phyloP scores from a whole-genome alignment of 1,140 invertebrate species.

The Ruditapes philippinarum region DNA sequence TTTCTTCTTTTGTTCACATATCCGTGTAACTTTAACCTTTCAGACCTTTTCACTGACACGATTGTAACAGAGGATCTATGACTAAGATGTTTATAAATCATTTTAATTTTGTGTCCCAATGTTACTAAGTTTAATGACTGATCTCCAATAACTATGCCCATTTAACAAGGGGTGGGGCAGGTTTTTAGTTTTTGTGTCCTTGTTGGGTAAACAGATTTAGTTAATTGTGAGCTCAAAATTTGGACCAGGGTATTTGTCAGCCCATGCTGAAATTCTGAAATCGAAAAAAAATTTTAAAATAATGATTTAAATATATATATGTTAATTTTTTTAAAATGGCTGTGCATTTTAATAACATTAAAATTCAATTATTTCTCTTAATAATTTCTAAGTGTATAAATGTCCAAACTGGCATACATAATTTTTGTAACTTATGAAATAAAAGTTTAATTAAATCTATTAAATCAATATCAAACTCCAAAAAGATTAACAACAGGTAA shows the following conservation, averaged over 20 bases:
- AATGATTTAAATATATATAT: too few relatives aligned
- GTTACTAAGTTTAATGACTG: not conserved
- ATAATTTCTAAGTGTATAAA: too few relatives aligned
- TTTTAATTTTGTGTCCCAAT: not conserved
- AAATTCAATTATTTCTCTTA: too few relatives aligned
- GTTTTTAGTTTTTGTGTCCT: not conserved
- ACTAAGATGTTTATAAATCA: conserved; percentile 17
- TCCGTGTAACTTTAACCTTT: not conserved
- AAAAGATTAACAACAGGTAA: too few relatives aligned
- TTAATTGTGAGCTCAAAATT: not conserved
- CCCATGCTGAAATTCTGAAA: not conserved
- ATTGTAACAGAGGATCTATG: not conserved
- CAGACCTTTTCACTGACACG: conserved; percentile 1
- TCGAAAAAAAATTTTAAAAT: not conserved
- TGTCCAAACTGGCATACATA: too few relatives aligned
- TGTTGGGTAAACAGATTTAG: not conserved
- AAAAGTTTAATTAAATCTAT: too few relatives aligned
- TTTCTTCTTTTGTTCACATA: conserved; percentile 32
- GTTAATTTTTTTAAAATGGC: too few relatives aligned
- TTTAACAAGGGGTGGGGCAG: conserved; percentile 3
- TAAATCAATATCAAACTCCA: too few relatives aligned
- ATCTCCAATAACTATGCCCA: conserved; percentile 10
- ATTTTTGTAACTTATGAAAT: too few relatives aligned
- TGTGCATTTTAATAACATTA: too few relatives aligned
- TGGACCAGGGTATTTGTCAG: not conserved